Evolutionary conservation across 1,140 invertebrate genomes (phyloP), one percentile per base, ranked within the genome.

Genomic region (Lerema accius): DNA sequence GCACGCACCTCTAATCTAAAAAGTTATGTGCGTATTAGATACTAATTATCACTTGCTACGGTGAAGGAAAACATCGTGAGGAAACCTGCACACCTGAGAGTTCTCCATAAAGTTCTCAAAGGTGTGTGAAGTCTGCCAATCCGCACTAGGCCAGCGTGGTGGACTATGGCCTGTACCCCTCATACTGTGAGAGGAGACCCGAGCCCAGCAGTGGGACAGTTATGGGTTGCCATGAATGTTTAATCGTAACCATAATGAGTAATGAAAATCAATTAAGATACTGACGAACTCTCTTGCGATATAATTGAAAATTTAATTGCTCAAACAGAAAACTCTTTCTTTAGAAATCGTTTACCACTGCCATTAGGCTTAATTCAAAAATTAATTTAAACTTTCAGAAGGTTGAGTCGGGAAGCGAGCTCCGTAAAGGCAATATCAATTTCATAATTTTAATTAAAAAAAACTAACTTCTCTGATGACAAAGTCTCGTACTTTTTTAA

Each of bases 381-480:
- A 90, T 89, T 89, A 90, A 90, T 90, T 90, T 90, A 88, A 90
- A 89, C 86, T 90, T 90, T 89, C 77, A 84, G 80, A 86, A 90
- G 88, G 82, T 82, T 86, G 77, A 77, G 72, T 75, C 76, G 79
- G 78, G 83, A 79, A 82, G 77, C 83, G 78, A 80, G 81, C 80
- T 78, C 72, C 80, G 83, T 86, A 85, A 90, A 87, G 79, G 86
- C 86, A 90, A 90, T 91, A 91, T 91, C 89, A 92, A 91, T 92
- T 91, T 91, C 86, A 91, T 91, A 90, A 92, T 91, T 91, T 91
- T 92, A 91, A 92, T 91, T 91, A 90, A 92, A 91, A 91, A 89
- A 91, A 90, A 89, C 88, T 84, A 88, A 85, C 82, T 88, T 86
- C 80, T 80, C 78, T 84, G 84, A 86, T 85, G 88, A 90, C 85